phyloP scores from a whole-genome alignment of 1,140 invertebrate species.

The Anastatus disparis region DNA sequence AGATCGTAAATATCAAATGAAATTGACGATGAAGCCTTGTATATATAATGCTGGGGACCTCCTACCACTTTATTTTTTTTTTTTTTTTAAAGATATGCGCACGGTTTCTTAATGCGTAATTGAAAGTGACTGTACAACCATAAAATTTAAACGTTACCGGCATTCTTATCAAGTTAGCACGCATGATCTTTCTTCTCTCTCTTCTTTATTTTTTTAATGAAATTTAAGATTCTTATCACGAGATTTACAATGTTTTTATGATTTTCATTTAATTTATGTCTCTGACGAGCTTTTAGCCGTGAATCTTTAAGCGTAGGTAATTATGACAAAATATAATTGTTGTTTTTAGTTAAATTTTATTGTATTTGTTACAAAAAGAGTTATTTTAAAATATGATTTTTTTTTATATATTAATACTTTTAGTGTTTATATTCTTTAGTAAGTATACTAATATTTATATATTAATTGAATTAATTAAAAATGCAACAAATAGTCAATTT shows the following conservation, averaged over 20 bases:
- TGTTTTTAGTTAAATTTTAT: no score
- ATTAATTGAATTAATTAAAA: no score
- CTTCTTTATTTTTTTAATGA: background rate
- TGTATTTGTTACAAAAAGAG: no score
- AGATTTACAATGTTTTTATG: slow-evolving; percentile 28
- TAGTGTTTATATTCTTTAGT: no score
- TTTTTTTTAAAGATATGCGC: slow-evolving; percentile 1
- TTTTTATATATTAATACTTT: no score
- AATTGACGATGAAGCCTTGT: slow-evolving; percentile 6
- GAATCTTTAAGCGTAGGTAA: no score
- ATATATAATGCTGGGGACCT: slow-evolving; percentile 13
- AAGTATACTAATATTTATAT: no score
- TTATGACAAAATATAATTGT: no score
- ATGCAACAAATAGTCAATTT: no score
- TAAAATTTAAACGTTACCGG: slow-evolving; percentile 16
- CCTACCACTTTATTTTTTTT: no score
- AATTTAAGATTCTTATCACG: slow-evolving; percentile 13
- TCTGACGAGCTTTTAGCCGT: background rate
- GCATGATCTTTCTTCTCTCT: no score
- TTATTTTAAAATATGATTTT: no score
- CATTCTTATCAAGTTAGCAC: slow-evolving; percentile 6
- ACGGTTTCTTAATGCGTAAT: slow-evolving; percentile 40
- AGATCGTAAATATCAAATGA: slow-evolving; percentile 53
- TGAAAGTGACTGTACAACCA: slow-evolving; percentile 13
- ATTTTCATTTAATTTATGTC: slow-evolving; percentile 24